These are phyloP conservation scores for Heliopora coerulea DNA, from an alignment of 92 coral and sea anemone genomes.

Conservation along the genomic window DNA sequence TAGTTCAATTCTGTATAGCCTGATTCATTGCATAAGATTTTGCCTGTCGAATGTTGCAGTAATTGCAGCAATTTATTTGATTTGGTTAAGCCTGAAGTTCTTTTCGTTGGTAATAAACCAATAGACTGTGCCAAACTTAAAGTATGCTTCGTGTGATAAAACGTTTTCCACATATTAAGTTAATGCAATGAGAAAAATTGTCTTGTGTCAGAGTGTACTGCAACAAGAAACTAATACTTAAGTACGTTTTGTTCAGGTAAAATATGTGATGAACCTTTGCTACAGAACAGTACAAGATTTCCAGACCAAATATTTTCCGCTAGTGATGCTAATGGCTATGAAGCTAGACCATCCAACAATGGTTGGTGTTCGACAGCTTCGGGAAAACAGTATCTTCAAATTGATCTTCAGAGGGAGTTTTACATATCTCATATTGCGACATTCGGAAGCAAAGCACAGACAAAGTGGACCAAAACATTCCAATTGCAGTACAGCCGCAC, in stretches of 20 bases:
- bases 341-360: constrained; percentile 14
- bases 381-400: constrained; percentile 13
- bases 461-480: neutral
- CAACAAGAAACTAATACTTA: no score
- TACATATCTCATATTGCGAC: neutral
- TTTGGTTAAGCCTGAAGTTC: no score
- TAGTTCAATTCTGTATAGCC: no score
- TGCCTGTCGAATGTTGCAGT: no score
- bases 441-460: constrained; percentile 5
- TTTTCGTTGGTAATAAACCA: no score
- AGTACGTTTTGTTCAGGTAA: constrained; percentile 16
- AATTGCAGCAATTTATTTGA: no score
- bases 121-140: no score
- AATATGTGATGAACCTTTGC: constrained; percentile 3
- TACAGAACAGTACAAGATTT: constrained; percentile 18
- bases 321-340: neutral
- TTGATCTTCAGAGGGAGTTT: constrained; percentile 1
- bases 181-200: no score
- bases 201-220: no score
- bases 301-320: constrained; percentile 13
- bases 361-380: constrained; percentile 16
- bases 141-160: no score
- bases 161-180: no score
- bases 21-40: no score
- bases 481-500: neutral